Base-by-base conservation (phyloP, 1,140 invertebrate species). In the Anastatus disparis region DNA sequence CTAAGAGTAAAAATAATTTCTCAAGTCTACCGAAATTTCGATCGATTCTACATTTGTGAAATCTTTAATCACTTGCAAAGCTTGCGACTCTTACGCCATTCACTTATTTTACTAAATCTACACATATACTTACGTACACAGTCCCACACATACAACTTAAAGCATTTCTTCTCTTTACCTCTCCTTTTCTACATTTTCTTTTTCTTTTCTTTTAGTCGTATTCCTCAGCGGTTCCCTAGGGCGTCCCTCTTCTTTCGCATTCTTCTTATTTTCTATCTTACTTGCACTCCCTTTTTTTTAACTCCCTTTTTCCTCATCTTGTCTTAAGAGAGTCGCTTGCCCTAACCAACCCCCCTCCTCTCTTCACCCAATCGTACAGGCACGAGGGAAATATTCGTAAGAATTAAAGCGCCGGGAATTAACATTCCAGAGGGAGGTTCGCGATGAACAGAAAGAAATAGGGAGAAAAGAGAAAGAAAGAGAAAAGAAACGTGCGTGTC, bases 331-430 rank as follows among this genome's bases (percentile, higher is more conserved):
- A 70, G 68, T 64, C 31, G 67, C 46, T 12, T 42, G 44, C 56
- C 15, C 55, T 40, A 42, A 26, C 75, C 71, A 74, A 61, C 40
- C 55, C 29, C 40, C 53, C 27, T 20, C 48, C 50, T 67, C 26
- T 29, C 10, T 7, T 6, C 73, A 61, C 74, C 62, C 50, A 68
- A 27, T 42, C 64, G 70, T 64, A 53, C 53, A 35, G 65, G 76
- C 78, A 79, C 79, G 75, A 75, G 77, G 78, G 79, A 84, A 84
- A 85, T 85, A 85, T 85, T 85, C 83, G 82, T 84, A 85, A 85
- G 82, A 85, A 85, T 85, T 85, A 85, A 85, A 85, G 82, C 82
- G 78, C 74, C 77, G 79, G 78, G 83, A 85, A 85, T 85, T 85
- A 85, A 85, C 82, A 85, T 85, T 84, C 84, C 84, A 74, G n/a